Conservation (phyloP, 2,113 vertebrate species). For the Microtus pennsylvanicus region DNA sequence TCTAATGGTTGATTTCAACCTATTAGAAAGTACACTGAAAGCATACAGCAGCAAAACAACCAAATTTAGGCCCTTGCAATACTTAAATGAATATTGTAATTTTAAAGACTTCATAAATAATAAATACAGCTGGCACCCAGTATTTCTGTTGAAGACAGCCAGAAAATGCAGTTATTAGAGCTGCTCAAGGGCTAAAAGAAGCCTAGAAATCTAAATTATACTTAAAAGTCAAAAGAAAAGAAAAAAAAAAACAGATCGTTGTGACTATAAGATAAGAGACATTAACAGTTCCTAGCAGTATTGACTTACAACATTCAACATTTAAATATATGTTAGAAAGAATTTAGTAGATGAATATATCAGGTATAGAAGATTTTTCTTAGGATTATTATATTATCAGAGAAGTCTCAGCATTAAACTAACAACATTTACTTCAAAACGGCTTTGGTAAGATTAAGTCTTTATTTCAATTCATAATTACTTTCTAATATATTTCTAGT, state of each 20-base stretch:
- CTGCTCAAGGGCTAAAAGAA: background rate
- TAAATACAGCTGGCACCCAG: background rate
- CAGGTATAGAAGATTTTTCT: background rate
- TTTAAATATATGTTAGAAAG: slow-evolving; percentile 1
- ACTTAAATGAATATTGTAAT: background rate
- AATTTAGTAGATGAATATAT: background rate
- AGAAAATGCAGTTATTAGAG: slow-evolving; percentile 19
- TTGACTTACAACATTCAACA: background rate
- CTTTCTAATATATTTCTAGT: background rate
- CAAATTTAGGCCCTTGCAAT: background rate
- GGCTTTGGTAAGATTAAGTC: background rate
- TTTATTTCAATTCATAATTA: background rate
- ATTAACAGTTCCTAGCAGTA: background rate
- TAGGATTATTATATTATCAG: slow-evolving; percentile 38
- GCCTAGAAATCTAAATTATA: slow-evolving; percentile 32
- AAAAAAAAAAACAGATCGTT: background rate
- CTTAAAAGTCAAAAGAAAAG: slow-evolving; percentile 9
- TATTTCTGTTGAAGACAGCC: slow-evolving; percentile 8
- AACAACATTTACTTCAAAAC: slow-evolving; percentile 23
- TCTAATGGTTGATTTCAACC: background rate
- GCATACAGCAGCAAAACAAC: background rate
- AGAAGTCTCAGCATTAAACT: background rate
- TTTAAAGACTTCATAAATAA: background rate
- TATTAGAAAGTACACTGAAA: background rate
- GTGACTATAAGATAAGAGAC: background rate